These are phyloP conservation scores for Distichodus sexfasciatus DNA, from an alignment of 2,797 vertebrate genomes.

Conservation along the genomic window DNA sequence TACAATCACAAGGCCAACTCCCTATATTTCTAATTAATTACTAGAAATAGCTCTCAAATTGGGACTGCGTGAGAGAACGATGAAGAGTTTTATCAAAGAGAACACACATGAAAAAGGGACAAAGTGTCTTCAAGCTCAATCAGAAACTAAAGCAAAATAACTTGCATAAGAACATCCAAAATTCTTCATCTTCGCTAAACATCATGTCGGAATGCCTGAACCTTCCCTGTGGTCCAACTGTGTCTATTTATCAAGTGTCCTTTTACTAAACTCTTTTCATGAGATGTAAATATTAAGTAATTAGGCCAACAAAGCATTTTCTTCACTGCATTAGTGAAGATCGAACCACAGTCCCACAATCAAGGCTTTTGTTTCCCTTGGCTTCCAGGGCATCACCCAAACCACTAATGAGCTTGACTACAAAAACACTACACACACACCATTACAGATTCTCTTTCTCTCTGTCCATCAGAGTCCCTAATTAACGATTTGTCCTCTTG, in stretches of 20 bases:
- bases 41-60: too few relatives aligned
- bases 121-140: too few relatives aligned
- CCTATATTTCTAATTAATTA: too few relatives aligned
- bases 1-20: too few relatives aligned
- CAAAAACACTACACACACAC: not conserved
- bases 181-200: not conserved
- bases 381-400: constrained; percentile 20
- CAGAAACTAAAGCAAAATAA: too few relatives aligned
- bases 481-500: not conserved
- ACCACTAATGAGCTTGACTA: constrained; percentile 23
- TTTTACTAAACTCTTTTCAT: not conserved
- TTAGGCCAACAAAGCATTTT: constrained; percentile 9
- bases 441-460: not conserved
- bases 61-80: too few relatives aligned
- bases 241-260: constrained; percentile 3
- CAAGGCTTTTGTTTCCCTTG: not conserved
- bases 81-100: too few relatives aligned
- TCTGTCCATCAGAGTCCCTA: constrained; percentile 5
- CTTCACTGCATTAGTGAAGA: not conserved
- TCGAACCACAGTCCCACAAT: not conserved
- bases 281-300: constrained; percentile 18
- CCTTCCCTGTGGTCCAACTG: not conserved
- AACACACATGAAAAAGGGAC: too few relatives aligned
- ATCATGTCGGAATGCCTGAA: not conserved
- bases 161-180: not conserved